Evolutionary conservation across 2,797 vertebrate genomes (phyloP).

Genomic region (Eptatretus atami): DNA sequence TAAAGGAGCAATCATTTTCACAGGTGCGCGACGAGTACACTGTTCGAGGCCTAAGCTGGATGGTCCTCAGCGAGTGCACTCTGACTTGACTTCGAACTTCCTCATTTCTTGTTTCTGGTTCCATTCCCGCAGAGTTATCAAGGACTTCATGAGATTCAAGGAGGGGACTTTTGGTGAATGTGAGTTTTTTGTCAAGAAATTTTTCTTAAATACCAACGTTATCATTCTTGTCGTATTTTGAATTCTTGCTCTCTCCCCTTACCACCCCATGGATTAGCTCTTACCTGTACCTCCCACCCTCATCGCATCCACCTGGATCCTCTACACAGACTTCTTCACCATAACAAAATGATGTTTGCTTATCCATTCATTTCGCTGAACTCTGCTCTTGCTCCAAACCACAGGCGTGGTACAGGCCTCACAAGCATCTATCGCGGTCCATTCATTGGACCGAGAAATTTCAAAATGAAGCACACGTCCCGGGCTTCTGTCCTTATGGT

Average conservation of each 20-base stretch:
- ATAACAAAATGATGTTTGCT: not conserved
- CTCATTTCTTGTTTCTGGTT: not conserved
- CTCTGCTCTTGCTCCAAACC: not conserved
- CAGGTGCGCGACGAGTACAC: constrained; percentile 21
- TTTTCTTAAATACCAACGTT: not conserved
- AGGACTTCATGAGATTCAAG: constrained; percentile 16
- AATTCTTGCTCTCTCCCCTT: no score
- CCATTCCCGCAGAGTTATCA: constrained; percentile 33
- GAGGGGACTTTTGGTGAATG: constrained; percentile 93
- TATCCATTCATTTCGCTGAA: no score
- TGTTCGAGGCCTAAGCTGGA: not conserved
- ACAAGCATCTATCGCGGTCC: constrained; percentile 94
- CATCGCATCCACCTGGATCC: constrained; percentile 5
- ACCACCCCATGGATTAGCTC: not conserved
- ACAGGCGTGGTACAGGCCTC: constrained; percentile 67
- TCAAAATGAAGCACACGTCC: constrained; percentile 45
- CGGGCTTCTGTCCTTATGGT: constrained; percentile 86
- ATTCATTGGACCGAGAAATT: constrained; percentile 92
- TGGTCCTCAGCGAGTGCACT: no score
- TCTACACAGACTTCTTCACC: not conserved
- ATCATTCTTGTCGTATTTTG: constrained; percentile 1
- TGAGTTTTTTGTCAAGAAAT: constrained; percentile 15
- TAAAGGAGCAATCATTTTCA: constrained; percentile 80
- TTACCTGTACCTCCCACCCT: not conserved
- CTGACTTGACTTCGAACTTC: no score